Base-by-base conservation (phyloP, 2,113 vertebrate species). In the Monarcha castaneiventris region DNA sequence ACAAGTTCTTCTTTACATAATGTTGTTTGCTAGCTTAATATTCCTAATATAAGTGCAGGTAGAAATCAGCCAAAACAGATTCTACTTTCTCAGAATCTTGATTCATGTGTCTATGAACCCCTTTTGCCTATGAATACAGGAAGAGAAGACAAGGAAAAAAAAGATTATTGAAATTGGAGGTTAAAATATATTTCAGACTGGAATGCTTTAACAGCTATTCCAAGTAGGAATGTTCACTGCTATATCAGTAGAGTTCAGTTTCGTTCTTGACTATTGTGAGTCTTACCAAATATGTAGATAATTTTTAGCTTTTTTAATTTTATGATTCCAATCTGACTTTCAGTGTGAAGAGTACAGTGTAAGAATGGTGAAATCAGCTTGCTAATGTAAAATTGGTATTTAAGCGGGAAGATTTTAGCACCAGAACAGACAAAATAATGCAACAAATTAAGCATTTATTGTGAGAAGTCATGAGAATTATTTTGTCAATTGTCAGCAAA, bases 401-500 rank as follows among this genome's bases (percentile, higher is more conserved):
- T 81, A 76, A 41, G 25, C 82, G 58, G 27, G 90, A 81, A 93
- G 48, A 61, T 7, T 67, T 26, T 39, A 44, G 16, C 44, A 82
- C 13, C 77, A 91, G 48, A 87, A 64, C 51, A 78, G 66, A 73
- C 30, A 68, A 82, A 83, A 76, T 75, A 93, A 33, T 85, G 41
- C 51, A 78, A 71, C 21, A 80, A 94, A 95, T 67, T 54, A 95
- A 77, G 66, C 59, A 77, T 72, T 92, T 92, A 89, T 44, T 89
- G 35, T 89, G 68, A 95, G 87, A 94, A 96, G 74, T 86, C 78
- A 86, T 26, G 25, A 94, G 81, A 92, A 85, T 95, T 89, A 88
- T 89, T 95, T 95, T 90, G 41, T 56, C 85, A 84, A 55, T 94
- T 95, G 83, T 96, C 77, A 96, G 74, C 77, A 96, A 93, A 90